Evolutionary conservation across 1,140 invertebrate genomes (phyloP).

Genomic region (Heliconius himera): DNA sequence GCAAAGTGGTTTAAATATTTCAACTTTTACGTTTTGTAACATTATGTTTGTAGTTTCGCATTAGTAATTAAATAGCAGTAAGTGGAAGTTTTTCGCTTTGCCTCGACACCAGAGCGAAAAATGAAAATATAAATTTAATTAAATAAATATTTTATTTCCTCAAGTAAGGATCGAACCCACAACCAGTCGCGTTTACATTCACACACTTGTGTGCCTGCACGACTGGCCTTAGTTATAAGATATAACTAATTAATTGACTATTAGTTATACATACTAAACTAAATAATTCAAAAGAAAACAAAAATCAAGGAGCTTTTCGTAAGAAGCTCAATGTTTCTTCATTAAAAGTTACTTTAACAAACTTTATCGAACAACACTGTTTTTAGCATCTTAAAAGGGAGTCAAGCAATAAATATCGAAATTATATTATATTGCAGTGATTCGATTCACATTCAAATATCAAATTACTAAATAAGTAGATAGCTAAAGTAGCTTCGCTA

Average conservation of each 20-base stretch:
- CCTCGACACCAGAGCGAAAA: too few relatives aligned
- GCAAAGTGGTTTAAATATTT: conserved; percentile 31
- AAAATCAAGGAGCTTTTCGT: background rate
- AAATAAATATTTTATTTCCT: too few relatives aligned
- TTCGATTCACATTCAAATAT: conserved; percentile 20
- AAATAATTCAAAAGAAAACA: background rate
- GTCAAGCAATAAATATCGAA: conserved; percentile 3
- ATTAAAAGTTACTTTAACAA: conserved; percentile 11
- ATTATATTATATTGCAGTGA: conserved; percentile 7
- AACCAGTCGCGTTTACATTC: too few relatives aligned
- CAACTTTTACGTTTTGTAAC: conserved; percentile 4
- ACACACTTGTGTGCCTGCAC: too few relatives aligned
- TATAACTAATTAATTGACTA: background rate
- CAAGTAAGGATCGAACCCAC: too few relatives aligned
- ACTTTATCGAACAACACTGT: conserved; percentile 1
- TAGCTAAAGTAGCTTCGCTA: conserved; percentile 40
- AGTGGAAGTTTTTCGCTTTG: background rate
- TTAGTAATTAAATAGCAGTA: conserved; percentile 12
- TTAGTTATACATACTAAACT: background rate
- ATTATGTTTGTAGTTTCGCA: conserved; percentile 7
- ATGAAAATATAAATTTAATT: too few relatives aligned
- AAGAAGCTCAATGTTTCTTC: conserved; percentile 16
- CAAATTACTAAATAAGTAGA: conserved; percentile 35
- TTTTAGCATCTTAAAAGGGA: background rate
- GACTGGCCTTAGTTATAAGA: background rate